These are phyloP conservation scores for Acanthopagrus latus DNA, from an alignment of 2,797 vertebrate genomes.

Conservation along the genomic window DNA sequence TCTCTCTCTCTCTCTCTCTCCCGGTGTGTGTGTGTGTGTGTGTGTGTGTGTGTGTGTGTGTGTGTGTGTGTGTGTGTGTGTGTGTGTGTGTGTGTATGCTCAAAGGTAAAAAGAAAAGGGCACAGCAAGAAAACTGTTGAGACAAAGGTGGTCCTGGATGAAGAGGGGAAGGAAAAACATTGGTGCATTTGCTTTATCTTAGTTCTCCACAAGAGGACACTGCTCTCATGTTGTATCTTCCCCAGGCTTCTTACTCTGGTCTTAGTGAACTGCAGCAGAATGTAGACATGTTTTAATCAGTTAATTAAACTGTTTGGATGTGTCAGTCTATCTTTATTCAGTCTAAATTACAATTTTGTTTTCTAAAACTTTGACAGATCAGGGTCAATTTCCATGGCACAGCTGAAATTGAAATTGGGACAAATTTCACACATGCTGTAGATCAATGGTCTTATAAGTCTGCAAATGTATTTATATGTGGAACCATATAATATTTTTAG, in stretches of 20 bases:
- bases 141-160: constrained; percentile 12
- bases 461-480: not conserved
- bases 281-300: not conserved
- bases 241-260: not conserved
- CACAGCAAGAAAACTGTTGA: constrained; percentile 13
- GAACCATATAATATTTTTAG: not conserved
- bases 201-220: constrained; percentile 80
- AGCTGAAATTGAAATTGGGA: not conserved
- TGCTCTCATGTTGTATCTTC: constrained; percentile 51
- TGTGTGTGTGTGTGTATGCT: constrained; percentile 22
- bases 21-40: too few relatives aligned
- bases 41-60: constrained; percentile 27
- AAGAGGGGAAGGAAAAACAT: not conserved
- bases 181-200: constrained; percentile 34
- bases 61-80: too few relatives aligned
- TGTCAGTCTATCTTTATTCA: not conserved
- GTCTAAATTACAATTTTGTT: not conserved
- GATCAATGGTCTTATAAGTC: not conserved
- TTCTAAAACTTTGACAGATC: too few relatives aligned
- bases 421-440: not conserved
- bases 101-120: constrained; percentile 20
- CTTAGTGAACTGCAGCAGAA: not conserved
- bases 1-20: too few relatives aligned
- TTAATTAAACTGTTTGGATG: not conserved
- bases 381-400: not conserved